These are phyloP conservation scores for Turnix velox DNA, from an alignment of 2,113 vertebrate species.

Conservation along the genomic window DNA sequence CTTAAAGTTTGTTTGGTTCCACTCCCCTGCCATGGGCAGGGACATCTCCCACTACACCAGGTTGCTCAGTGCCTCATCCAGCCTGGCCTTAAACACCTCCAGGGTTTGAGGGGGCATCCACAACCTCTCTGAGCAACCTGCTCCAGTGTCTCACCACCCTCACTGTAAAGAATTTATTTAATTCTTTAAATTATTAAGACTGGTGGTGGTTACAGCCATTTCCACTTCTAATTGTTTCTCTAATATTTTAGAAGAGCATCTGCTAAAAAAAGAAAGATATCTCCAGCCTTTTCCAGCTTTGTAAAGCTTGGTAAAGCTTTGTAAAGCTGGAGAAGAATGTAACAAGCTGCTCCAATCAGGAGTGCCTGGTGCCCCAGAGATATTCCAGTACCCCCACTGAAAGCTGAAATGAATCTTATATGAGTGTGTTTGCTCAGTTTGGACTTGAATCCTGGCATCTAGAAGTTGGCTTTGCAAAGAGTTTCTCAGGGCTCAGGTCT, in stretches of 20 bases:
- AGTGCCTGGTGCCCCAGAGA: not conserved
- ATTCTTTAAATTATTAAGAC: not conserved
- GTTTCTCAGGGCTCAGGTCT: not conserved
- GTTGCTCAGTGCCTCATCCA: no score
- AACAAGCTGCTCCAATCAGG: not conserved
- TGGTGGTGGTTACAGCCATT: not conserved
- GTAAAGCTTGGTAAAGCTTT: not conserved
- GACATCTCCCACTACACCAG: no score
- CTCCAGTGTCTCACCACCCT: no score
- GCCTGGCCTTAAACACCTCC: no score
- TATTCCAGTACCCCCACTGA: not conserved
- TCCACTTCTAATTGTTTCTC: not conserved
- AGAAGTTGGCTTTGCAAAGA: not conserved
- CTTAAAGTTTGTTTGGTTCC: no score
- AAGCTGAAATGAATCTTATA: not conserved
- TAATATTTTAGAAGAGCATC: constrained; percentile 8
- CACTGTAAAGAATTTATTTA: no score
- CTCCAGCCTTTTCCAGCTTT: not conserved
- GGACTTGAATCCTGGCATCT: not conserved
- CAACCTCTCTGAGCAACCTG: no score
- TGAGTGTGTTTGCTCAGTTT: not conserved
- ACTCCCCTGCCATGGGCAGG: no score
- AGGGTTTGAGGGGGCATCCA: no score
- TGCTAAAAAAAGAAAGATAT: not conserved
- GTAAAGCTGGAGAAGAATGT: no score